Evolutionary conservation across 2,888 invertebrate genomes (phyloP), one percentile per base, ranked within the genome.

Genomic region (Drosophila atripex): DNA sequence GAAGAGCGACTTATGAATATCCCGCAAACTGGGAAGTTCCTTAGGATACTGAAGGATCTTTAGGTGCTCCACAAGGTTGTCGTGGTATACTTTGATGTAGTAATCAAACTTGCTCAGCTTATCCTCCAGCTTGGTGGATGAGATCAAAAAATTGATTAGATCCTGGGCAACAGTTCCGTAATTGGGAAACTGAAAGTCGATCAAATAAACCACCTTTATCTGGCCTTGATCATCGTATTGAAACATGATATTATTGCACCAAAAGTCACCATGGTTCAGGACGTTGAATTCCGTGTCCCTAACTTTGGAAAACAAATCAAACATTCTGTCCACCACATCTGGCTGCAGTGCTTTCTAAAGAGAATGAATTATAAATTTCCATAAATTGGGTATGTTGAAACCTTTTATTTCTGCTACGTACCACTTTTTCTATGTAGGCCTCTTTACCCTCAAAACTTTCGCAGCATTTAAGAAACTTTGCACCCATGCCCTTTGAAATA

Each of bases 171-270:
- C 88, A 9, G 85, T 63, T 3, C 86, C 87, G 54, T 80, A 90
- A 51, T 74, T 85, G 2, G 75, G 71, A 32, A 90, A 23, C 60
- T 91, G 90, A 35, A 79, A 89, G 51, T 91, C 91, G 1, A 90
- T 76, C 25, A 91, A 71, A 2, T 80, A 78, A 0, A 84, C 79
- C 16, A 90, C 80, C 4, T 77, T 76, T 7, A 86, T 73, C 12
- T 84, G 79, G 0, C 80, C 83, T 45, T 74, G 75, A 0, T 76
- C 74, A 43, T 87, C 86, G 49, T 90, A 76, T 6, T 82, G 77
- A 39, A 80, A 89, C 90, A 89, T 89, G 6, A 89, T 76, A 18
- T 89, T 89, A 23, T 90, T 90, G 1, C 77, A 73, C 89, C 89
- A 89, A 23, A 75, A 71, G 54, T 90, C 89, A 3, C 89, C 89